Percentiles rank a stretch among this genome's conserved stretches.
Conservation (phyloP, 1,140 invertebrate genomes). For the Sycophaga agraensis region DNA sequence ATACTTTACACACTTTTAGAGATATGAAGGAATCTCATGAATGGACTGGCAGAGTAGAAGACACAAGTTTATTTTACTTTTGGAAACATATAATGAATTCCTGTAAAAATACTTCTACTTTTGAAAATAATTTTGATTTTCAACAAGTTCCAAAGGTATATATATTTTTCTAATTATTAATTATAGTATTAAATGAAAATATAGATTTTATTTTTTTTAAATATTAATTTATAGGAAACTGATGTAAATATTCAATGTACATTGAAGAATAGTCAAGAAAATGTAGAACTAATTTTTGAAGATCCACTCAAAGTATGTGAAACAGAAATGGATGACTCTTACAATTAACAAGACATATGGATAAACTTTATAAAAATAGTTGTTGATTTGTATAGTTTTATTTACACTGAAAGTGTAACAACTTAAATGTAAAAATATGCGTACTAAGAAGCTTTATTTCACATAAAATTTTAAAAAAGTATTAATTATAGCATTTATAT, state of each 20-base stretch:
- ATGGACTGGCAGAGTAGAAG: background rate
- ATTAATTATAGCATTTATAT: too few relatives aligned
- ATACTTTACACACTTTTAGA: background rate
- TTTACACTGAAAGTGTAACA: too few relatives aligned
- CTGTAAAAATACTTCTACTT: too few relatives aligned
- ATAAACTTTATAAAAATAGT: background rate
- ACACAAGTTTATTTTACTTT: conserved; percentile 4
- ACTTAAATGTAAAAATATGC: too few relatives aligned
- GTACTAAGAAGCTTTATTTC: too few relatives aligned
- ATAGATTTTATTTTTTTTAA: background rate
- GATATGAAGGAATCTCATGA: background rate
- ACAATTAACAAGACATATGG: too few relatives aligned
- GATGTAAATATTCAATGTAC: too few relatives aligned
- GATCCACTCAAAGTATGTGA: background rate
- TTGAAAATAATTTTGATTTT: too few relatives aligned
- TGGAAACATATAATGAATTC: background rate
- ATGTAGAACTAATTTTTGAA: background rate
- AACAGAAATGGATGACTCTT: background rate
- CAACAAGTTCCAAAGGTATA: too few relatives aligned
- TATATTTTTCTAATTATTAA: background rate
- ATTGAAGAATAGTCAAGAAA: background rate
- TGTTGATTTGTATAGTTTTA: background rate
- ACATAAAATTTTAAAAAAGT: too few relatives aligned
- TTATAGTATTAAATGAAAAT: background rate
- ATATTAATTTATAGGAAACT: too few relatives aligned